Conservation (phyloP, 2,797 vertebrate genomes). For the Anniella stebbinsi region DNA sequence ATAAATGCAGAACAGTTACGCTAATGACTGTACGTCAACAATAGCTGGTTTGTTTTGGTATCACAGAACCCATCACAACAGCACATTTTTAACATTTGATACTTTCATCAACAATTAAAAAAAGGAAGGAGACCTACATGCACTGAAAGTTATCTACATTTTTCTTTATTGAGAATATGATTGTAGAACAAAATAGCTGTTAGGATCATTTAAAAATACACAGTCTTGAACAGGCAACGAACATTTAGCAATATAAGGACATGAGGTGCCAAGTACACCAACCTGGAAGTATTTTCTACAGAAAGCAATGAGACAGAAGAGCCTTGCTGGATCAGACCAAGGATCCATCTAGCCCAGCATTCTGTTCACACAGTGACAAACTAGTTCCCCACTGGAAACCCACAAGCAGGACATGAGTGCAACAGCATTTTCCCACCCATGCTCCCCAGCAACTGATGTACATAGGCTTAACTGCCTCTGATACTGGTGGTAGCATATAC, state of each 20-base stretch:
- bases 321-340: no score
- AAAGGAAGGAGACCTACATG: background rate
- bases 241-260: background rate
- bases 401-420: no score
- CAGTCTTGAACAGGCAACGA: background rate
- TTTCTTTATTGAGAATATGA: background rate
- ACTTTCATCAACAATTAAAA: slow-evolving; percentile 18
- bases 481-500: no score
- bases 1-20: slow-evolving; percentile 44
- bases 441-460: no score
- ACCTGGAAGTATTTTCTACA: background rate
- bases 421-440: no score
- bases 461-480: no score
- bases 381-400: no score
- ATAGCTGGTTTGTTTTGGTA: slow-evolving; percentile 37
- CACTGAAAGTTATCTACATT: slow-evolving; percentile 6
- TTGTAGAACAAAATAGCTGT: background rate
- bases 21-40: slow-evolving; percentile 43
- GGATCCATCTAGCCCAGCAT: no score
- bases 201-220: background rate
- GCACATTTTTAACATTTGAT: slow-evolving; percentile 40
- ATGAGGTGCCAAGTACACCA: background rate
- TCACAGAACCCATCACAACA: slow-evolving; percentile 15
- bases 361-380: no score
- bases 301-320: background rate